Evolutionary conservation across 2,113 vertebrate species (phyloP).

Genomic region (Tragulus kanchil): DNA sequence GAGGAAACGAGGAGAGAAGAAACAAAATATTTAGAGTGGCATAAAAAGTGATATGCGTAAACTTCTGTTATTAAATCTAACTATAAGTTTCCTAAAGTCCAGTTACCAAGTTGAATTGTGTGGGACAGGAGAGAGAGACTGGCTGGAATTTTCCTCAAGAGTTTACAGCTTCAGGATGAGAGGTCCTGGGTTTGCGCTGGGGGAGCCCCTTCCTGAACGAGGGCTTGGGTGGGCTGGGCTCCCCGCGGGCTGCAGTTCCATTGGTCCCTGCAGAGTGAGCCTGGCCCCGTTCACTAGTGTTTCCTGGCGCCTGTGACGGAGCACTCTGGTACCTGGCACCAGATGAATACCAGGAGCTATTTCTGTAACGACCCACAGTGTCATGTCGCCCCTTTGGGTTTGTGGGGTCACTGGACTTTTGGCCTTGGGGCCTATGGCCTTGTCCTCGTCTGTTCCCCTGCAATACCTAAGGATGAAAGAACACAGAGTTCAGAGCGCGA

Average conservation of each 20-base stretch:
- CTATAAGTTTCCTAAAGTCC: conserved; percentile 81
- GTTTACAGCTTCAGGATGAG: conserved; percentile 77
- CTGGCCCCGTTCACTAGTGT: conserved; percentile 61
- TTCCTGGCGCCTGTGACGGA: conserved; percentile 61
- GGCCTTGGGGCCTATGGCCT: conserved; percentile 89
- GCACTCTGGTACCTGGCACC: conserved; percentile 85
- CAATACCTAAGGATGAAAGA: conserved; percentile 87
- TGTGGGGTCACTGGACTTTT: conserved; percentile 86
- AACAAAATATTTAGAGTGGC: conserved; percentile 79
- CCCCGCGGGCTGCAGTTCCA: conserved; percentile 73
- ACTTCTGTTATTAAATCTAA: conserved; percentile 84
- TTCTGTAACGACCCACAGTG: conserved; percentile 84
- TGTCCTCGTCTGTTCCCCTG: conserved; percentile 88
- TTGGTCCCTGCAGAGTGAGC: conserved; percentile 69
- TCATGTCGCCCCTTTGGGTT: conserved; percentile 83
- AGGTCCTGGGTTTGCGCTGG: conserved; percentile 92
- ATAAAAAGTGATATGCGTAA: conserved; percentile 82
- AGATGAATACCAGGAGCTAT: conserved; percentile 82
- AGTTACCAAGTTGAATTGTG: conserved; percentile 71
- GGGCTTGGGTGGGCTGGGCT: conserved; percentile 77
- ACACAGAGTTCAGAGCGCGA: background rate
- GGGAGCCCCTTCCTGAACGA: conserved; percentile 89
- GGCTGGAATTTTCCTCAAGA: conserved; percentile 79
- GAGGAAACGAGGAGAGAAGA: conserved; percentile 58
- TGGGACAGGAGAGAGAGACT: conserved; percentile 65